Base-by-base conservation (phyloP, 2,113 vertebrate species). In the Dunckerocampus dactyliophorus region DNA sequence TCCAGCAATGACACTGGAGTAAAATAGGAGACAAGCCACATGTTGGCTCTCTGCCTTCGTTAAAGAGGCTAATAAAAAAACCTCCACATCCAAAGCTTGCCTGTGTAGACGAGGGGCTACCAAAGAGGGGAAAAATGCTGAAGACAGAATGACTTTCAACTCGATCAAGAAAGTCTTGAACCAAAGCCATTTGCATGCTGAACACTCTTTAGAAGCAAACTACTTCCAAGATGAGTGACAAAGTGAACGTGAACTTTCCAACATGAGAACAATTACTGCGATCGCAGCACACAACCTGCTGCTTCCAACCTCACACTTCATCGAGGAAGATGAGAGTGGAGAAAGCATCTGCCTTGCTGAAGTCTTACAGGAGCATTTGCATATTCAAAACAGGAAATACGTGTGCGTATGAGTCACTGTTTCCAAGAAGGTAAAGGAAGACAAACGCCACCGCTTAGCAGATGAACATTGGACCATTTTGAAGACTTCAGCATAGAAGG, bases 11-110 rank as follows among this genome's bases (percentile, higher is more conserved):
- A 84, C 69, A 77, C 74, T 85, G 77, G 77, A 83, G 76, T 67
- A 81, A 80, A 88, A 84, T 63, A 68, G 48, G 47, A 82, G 86
- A 81, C 78, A 81, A 84, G 78, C 80, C 83, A 84, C 82, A 80
- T 85, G 60, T 88, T 89, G 87, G 83, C 87, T 81, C 77, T 62
- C 82, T 59, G 78, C 83, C 86, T 82, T 51, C 62, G 60, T 79
- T 87, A 81, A 85, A 85, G 86, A 85, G 74, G 76, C 85, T 82
- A 86, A 87, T 88, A 20, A 80, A 76, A 79, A 68, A 47, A 63
- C 52, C 11, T 20, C 17, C 10, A 37, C 53, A 66, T 79, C 72
- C 67, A 78, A 66, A 82, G 76, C 72, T 72, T 21, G 70, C 66
- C 56, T 83, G 61, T 80, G 77, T 70, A 75, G 53, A 74, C 54